phyloP scores from a whole-genome alignment of 2,888 invertebrate species.

The Mantis religiosa region DNA sequence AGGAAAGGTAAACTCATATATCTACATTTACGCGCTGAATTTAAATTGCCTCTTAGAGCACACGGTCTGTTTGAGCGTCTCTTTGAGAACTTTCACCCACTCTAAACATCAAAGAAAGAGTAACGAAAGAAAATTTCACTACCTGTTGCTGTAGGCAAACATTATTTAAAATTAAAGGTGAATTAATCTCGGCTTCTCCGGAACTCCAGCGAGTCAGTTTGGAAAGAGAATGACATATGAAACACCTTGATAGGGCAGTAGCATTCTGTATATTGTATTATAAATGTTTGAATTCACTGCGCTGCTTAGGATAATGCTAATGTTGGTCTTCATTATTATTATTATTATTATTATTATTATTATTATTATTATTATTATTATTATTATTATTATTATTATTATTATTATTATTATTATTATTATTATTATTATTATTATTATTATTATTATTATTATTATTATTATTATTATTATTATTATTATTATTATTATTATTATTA shows the following conservation, averaged over 20 bases:
- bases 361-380: no score
- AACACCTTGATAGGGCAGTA: not conserved
- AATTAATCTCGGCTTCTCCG: not conserved
- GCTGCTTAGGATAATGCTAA: no score
- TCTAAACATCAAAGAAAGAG: not conserved
- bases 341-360: no score
- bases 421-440: no score
- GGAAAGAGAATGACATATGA: not conserved
- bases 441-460: no score
- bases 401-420: no score
- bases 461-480: no score
- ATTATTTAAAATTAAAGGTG: not conserved
- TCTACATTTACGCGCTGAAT: not conserved
- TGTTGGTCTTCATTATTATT: fast-evolving
- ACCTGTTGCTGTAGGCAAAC: not conserved
- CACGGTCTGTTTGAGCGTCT: not conserved
- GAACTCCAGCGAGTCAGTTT: not conserved
- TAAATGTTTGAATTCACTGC: no score
- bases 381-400: no score
- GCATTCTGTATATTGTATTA: no score
- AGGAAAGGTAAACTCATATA: not conserved
- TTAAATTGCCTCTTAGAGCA: not conserved
- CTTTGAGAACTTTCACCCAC: not conserved
- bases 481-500: no score
- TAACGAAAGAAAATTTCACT: not conserved